Evolutionary conservation across 2,797 vertebrate genomes (phyloP), one percentile per base, ranked within the genome.

Genomic region (Lepilemur septentrionalis): DNA sequence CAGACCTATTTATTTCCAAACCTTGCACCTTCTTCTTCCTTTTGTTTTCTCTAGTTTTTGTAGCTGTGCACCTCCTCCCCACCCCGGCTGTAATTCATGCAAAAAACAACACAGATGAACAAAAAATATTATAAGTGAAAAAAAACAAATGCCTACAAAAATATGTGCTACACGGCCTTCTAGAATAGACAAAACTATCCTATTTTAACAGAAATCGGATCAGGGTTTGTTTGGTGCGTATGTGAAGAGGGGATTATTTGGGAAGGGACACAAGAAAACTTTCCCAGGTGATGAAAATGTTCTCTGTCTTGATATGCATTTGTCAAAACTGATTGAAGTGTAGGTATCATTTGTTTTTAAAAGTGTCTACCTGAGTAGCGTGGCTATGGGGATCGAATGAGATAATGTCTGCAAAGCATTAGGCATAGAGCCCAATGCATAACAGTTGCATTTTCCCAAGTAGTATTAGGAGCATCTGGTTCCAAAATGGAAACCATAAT

Each of bases 401-500:
- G 55, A 79, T 18, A 2, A 38, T 7, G 7, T n/a, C 30, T 78
- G 3, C 6, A 30, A 86, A n/a, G 11, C 61, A 20, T 43, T 63
- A 41, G 35, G 70, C 69, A 22, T 12, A 72, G 43, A 55, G 18
- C 22, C 63, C 50, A 25, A 30, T 6, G 6, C 2, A 43, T 13
- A 50, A 30, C 0, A 46, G 35, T 5, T 32, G 13, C 41, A 4
- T 12, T 91, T 82, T 89, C 75, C 73, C 46, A 38, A 81, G 59
- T 0, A 41, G 13, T 32, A n/a, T 28, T 17, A 63, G 65, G 69
- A 94, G 50, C 48, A 50, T 79, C 67, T 73, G 43, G 30, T 61
- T 85, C 48, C 76, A 84, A 83, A 92, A 67, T 2, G 43, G 76
- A 96, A 86, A 80, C 59, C 18, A 20, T 5, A 82, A 52, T 4